phyloP scores from a whole-genome alignment of 2,888 invertebrate genomes.

The Boloria euphrosyne region DNA sequence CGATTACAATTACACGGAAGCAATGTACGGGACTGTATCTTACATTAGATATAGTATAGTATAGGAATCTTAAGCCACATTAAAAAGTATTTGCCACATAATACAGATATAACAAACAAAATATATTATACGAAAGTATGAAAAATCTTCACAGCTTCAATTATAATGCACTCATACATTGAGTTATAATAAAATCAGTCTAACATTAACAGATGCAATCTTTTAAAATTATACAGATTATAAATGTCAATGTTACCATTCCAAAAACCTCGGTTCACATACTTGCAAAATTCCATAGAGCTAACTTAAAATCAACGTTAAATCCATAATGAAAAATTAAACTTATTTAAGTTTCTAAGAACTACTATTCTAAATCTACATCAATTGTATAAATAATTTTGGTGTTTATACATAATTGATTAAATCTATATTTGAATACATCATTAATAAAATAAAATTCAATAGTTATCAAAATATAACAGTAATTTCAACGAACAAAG shows the following conservation, averaged over 20 bases:
- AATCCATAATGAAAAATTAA: conserved; percentile 16
- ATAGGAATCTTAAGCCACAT: conserved; percentile 42
- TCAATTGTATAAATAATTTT: conserved; percentile 40
- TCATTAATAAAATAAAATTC: conserved; percentile 43
- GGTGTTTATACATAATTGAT: conserved; percentile 19
- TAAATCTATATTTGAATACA: conserved; percentile 35
- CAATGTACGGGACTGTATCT: conserved; percentile 67
- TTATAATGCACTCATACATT: conserved; percentile 24
- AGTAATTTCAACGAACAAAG: conserved; percentile 40
- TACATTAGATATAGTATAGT: conserved; percentile 36
- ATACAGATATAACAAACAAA: conserved; percentile 27
- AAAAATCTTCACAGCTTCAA: conserved; percentile 31
- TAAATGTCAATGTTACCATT: conserved; percentile 58
- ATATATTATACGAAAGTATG: conserved; percentile 23
- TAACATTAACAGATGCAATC: conserved; percentile 58
- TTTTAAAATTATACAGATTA: conserved; percentile 50
- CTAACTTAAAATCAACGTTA: conserved; percentile 34
- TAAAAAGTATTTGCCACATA: conserved; percentile 44
- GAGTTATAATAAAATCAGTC: conserved; percentile 53
- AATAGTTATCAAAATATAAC: conserved; percentile 49
- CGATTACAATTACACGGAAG: conserved; percentile 75
- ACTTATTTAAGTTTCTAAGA: conserved; percentile 12
- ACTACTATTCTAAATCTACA: conserved; percentile 29
- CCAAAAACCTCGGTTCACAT: conserved; percentile 10
- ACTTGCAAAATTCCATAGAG: conserved; percentile 40